phyloP scores from a whole-genome alignment of 2,113 vertebrate genomes.

The Ceratotherium simum region DNA sequence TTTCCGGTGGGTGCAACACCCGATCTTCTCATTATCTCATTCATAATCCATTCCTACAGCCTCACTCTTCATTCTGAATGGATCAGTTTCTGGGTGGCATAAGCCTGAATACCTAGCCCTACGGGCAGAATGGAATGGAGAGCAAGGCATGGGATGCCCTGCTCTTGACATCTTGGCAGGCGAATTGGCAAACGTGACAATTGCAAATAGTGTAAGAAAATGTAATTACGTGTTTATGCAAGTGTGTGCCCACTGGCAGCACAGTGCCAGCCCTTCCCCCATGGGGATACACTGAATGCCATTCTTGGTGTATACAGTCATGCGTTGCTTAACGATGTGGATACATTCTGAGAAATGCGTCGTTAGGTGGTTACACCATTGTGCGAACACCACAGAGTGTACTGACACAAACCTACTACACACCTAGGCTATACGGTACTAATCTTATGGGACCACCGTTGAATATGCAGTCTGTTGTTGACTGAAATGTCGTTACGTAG shows the following conservation, averaged over 20 bases:
- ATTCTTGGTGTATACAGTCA: no score
- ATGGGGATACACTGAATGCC: fast-evolving
- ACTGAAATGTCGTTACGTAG: no score
- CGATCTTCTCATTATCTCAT: background rate
- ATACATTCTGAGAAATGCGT: no score
- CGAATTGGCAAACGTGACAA: background rate
- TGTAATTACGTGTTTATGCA: background rate
- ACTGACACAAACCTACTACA: no score
- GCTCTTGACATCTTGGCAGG: background rate
- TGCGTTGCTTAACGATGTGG: no score
- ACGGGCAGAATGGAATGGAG: background rate
- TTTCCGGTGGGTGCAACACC: background rate
- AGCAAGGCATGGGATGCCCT: background rate
- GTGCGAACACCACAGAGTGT: no score
- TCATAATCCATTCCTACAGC: background rate
- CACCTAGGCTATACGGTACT: no score
- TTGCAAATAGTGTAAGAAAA: background rate
- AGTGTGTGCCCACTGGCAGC: fast-evolving
- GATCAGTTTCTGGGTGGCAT: background rate
- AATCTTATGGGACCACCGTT: no score
- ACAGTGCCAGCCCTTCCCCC: background rate
- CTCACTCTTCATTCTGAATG: background rate
- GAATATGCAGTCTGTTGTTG: no score
- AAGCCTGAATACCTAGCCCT: background rate
- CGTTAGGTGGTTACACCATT: no score